Base-by-base conservation (phyloP, 2,888 invertebrate genomes). In the Cataglyphis livida region DNA sequence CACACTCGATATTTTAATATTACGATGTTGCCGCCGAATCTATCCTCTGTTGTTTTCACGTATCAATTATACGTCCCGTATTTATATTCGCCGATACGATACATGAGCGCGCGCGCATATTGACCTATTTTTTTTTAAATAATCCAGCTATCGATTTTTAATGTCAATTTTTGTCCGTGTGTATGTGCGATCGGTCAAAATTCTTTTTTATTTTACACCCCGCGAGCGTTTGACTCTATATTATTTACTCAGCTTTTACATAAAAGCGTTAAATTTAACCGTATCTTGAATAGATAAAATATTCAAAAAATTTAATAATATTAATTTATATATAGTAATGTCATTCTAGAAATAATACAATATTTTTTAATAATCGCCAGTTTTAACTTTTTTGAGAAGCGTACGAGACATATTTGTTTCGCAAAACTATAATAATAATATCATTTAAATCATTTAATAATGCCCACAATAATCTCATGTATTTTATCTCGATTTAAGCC, bases 101-200 rank as follows among this genome's bases (percentile, higher is more conserved):
- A 12, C 41, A 64, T 38, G 21, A 41, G 21, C 64, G 38, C 64
- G 35, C 48, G 48, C 51, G n/a, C 7, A 12, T 15, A 41, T 41
- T 41, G 41, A 44, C n/a, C 51, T 51, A 12, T 25, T 44, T 65
- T 44, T 65, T 65, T 65, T 21, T 65, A 65, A 44, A 65, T 65
- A 21, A 15, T 32, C 32, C 32, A 25, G 10, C 21, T 18, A 44
- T 41, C 41, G 21, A 38, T 64, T 38, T 41, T 38, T 64, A 65
- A 65, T 65, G 25, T 44, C 44, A 15, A 25, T 25, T 41, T 44
- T 25, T 51, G 15, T 15, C 38, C 44, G 21, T 35, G 35, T 35
- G 6, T 18, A 28, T 54, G 25, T 25, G 25, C 15, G 41, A 7
- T 15, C 7, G 6, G 28, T 21, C 38, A 25, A 65, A 65, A 65